These are phyloP conservation scores for Acrocera orbiculus DNA, from an alignment of 2,888 invertebrate genomes.

Conservation along the genomic window DNA sequence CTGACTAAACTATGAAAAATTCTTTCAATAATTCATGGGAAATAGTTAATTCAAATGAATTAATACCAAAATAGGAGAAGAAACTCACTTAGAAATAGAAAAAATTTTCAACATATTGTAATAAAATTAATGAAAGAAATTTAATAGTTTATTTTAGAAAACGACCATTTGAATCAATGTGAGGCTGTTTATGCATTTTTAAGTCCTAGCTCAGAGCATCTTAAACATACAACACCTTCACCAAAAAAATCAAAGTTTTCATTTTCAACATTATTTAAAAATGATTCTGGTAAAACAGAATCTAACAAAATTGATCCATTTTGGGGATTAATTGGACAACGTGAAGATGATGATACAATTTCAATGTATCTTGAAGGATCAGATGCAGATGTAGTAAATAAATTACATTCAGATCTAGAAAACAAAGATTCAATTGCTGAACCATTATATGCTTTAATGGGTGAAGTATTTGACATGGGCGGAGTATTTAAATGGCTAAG, in stretches of 20 bases:
- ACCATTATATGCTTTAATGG: conserved; percentile 70
- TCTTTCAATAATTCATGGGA: too few species aligned
- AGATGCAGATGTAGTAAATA: conserved; percentile 24
- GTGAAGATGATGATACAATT: conserved; percentile 58
- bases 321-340: conserved; percentile 36
- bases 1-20: too few species aligned
- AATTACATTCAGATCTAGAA: conserved; percentile 35
- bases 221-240: conserved; percentile 57
- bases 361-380: conserved; percentile 58
- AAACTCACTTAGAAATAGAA: too few species aligned
- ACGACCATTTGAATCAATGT: conserved; percentile 71
- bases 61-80: too few species aligned
- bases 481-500: conserved; percentile 78
- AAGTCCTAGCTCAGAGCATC: conserved; percentile 79
- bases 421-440: conserved; percentile 76
- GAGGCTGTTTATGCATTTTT: conserved; percentile 81
- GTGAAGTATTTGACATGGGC: conserved; percentile 78
- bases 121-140: conserved; percentile 2
- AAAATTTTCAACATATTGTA: too few species aligned
- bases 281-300: conserved; percentile 35
- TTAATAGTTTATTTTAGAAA: conserved; percentile 62
- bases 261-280: conserved; percentile 69
- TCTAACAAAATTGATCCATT: conserved; percentile 21
- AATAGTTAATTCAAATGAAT: too few species aligned
- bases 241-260: conserved; percentile 79